Percentiles rank a stretch among this genome's conserved stretches.
Evolutionary conservation across 2,888 invertebrate species (phyloP).

Genomic region (Phania funesta): DNA sequence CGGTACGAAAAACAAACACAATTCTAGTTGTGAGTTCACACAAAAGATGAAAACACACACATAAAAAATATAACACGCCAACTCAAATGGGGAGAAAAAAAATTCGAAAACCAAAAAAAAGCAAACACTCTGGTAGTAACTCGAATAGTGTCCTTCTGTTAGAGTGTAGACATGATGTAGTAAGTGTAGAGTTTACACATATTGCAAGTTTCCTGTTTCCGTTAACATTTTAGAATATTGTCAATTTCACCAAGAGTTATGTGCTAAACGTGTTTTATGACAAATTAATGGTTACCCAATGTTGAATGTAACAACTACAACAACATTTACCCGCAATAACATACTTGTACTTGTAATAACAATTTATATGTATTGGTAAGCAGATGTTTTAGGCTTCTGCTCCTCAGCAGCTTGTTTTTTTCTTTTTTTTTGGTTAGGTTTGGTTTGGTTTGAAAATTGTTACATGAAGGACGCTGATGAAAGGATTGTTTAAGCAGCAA

Average conservation of each 20-base stretch:
- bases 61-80: background rate
- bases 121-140: slow-evolving; percentile 5
- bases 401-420: slow-evolving; percentile 1
- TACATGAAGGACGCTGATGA: slow-evolving; percentile 7
- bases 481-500: slow-evolving; percentile 9
- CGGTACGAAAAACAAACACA: slow-evolving; percentile 23
- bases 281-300: slow-evolving; percentile 68
- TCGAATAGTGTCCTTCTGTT: background rate
- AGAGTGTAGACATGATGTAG: background rate
- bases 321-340: background rate
- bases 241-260: slow-evolving; percentile 70
- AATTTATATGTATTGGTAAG: background rate
- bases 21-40: slow-evolving; percentile 22
- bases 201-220: slow-evolving; percentile 68
- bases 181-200: slow-evolving; percentile 51
- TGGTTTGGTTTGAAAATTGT: slow-evolving; percentile 1
- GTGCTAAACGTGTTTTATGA: slow-evolving; percentile 71
- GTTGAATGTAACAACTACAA: slow-evolving; percentile 50
- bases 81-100: background rate
- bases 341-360: slow-evolving; percentile 45
- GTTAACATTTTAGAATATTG: slow-evolving; percentile 71
- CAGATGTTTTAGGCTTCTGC: background rate
- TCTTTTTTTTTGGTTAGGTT: background rate
- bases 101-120: slow-evolving; percentile 5
- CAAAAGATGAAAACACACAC: slow-evolving; percentile 9